Percentiles rank a stretch among this genome's conserved stretches.
These are phyloP conservation scores for Oreochromis mossambicus DNA, from an alignment of 2,797 vertebrate genomes.

Conservation along the genomic window DNA sequence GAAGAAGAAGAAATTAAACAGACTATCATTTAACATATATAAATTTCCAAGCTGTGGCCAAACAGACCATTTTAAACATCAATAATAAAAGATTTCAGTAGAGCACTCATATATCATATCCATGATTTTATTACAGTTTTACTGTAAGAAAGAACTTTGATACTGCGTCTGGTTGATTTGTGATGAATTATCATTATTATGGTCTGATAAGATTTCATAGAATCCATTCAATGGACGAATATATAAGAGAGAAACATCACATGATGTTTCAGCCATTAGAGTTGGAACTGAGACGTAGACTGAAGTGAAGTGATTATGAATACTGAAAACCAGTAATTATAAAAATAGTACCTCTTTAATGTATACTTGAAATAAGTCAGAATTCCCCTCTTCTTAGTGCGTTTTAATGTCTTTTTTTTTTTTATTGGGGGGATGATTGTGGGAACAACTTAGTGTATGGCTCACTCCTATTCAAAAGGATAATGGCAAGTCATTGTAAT, in stretches of 20 bases:
- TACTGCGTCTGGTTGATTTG: constrained; percentile 56
- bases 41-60: constrained; percentile 33
- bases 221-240: constrained; percentile 42
- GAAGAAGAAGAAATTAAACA: constrained; percentile 29
- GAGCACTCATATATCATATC: constrained; percentile 55
- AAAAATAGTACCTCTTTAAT: constrained; percentile 21
- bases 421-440: neutral
- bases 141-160: constrained; percentile 63
- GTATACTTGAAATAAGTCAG: constrained; percentile 20
- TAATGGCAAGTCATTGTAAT: constrained; percentile 43
- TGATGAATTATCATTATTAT: constrained; percentile 63
- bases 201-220: constrained; percentile 48
- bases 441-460: constrained; percentile 7
- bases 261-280: constrained; percentile 53
- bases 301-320: constrained; percentile 35
- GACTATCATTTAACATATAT: constrained; percentile 51
- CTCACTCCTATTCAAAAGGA: constrained; percentile 34
- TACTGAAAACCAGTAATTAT: constrained; percentile 45
- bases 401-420: neutral
- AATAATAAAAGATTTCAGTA: constrained; percentile 71
- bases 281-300: constrained; percentile 42
- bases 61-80: constrained; percentile 71
- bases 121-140: constrained; percentile 64
- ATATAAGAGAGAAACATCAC: constrained; percentile 28
- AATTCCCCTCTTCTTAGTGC: neutral